Evolutionary conservation across 2,113 vertebrate species (phyloP), one percentile per base, ranked within the genome.

Genomic region (Malurus cyaneus): DNA sequence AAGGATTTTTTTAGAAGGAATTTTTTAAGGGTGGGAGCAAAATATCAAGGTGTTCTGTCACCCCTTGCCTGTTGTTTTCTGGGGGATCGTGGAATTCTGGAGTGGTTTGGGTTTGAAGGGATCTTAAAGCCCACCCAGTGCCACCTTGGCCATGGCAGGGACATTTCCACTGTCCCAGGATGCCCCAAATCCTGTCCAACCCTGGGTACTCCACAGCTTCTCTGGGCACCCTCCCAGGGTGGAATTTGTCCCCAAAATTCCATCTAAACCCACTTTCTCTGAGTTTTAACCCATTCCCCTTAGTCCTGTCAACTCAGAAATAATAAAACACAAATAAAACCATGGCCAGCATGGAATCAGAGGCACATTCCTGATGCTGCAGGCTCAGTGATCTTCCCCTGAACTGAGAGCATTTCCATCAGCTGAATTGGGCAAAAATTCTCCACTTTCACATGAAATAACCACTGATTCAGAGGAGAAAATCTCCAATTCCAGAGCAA

Each of bases 101-200:
- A 46, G 6, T 39, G 53, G 15, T 59, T 59, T 65, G 50, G 44
- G 59, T 52, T 24, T 50, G 60, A 23, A 32, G 4, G 17, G 44
- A 52, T 6, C 23, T 52, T 11, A 39, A 59, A 42, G 17, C 12
- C 13, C 15, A 16, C 15, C 32, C 14, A 5, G 17, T 26, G 9
- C 17, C 50, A 25, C 1, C 20, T 56, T n/a, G 25, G 47, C n/a
- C 34, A 4, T 12, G 29, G 41, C 57, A 64, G 34, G 7, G 57
- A n/a, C 73, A 20, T 32, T 64, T 0, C 25, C 34, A 1, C 25
- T 4, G 2, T 2, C 42, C 66, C 67, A 36, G 41, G 31, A 1
- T 29, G 39, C 11, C 39, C 39, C 39, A 39, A 39, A 39, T 39
- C 39, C 39, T 39, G 39, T 39, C 39, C 39, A 39, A 39, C 39